Conservation (phyloP, 2,888 invertebrate genomes). For the Cataglyphis livida region DNA sequence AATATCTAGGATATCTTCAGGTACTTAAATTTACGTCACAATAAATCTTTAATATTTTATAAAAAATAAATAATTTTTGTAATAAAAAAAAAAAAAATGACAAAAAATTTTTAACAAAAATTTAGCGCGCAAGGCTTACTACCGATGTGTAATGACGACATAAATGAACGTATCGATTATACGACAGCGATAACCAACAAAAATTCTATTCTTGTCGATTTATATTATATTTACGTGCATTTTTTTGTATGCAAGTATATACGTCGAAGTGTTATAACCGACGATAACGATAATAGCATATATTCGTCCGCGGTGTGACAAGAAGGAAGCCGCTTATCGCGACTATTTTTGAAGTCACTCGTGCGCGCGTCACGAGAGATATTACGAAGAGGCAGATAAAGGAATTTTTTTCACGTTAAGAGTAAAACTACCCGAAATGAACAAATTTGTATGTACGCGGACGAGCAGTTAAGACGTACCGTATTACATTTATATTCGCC, state of each 20-base stretch:
- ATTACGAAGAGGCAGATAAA: constrained; percentile 33
- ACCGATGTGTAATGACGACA: not conserved
- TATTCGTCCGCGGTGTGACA: not conserved
- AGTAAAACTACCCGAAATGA: constrained; percentile 17
- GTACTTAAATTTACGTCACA: not conserved
- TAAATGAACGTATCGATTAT: constrained; percentile 11
- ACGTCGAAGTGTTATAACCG: constrained; percentile 23
- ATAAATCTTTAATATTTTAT: not conserved
- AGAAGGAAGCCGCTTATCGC: constrained; percentile 23
- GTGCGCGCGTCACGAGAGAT: constrained; percentile 17
- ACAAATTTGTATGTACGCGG: constrained; percentile 24
- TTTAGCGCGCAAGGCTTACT: not conserved
- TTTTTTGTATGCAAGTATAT: constrained; percentile 10
- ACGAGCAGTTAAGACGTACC: not conserved
- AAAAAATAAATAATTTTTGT: not conserved
- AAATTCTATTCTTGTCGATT: constrained; percentile 30
- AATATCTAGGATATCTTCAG: not conserved
- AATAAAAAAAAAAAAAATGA: not conserved
- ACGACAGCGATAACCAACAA: constrained; percentile 9
- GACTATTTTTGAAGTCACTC: constrained; percentile 4
- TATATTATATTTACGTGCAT: constrained; percentile 27
- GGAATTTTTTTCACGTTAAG: constrained; percentile 31
- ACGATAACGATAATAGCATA: constrained; percentile 18
- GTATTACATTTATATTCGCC: constrained; percentile 21
- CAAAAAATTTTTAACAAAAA: not conserved